Evolutionary conservation across 2,797 vertebrate species (phyloP).

Genomic region (Enteromius viviparus): DNA sequence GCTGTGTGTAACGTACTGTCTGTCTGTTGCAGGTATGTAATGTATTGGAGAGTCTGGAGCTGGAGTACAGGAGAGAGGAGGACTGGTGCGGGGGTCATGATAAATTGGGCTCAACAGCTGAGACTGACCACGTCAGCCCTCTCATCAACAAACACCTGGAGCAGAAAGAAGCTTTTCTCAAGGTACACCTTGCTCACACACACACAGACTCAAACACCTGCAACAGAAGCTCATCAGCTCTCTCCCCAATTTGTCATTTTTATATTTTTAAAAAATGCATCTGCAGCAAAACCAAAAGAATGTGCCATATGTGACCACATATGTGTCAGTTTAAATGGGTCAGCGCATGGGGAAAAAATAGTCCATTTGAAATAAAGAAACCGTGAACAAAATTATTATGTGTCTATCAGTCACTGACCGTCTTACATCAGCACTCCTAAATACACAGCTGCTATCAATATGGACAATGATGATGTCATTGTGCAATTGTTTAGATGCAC

Average conservation of each 20-base stretch:
- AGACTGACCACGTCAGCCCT: conserved; percentile 88
- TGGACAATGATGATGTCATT: neutral
- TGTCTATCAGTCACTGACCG: neutral
- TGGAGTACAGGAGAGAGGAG: conserved; percentile 95
- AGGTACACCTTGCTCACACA: conserved; percentile 74
- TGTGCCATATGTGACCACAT: conserved; percentile 9
- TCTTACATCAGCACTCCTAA: neutral
- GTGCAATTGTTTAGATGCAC: neutral
- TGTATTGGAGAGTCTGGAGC: conserved; percentile 88
- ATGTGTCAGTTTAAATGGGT: neutral
- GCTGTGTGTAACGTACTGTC: conserved; percentile 1
- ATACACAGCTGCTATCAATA: neutral
- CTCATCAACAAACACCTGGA: conserved; percentile 98
- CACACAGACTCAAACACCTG: conserved; percentile 3
- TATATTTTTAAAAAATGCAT: neutral
- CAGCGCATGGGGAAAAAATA: neutral
- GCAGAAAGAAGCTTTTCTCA: conserved; percentile 98
- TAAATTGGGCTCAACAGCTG: conserved; percentile 85
- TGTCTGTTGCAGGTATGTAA: conserved; percentile 87
- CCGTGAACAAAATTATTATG: neutral
- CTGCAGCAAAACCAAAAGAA: neutral
- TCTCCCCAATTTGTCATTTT: neutral
- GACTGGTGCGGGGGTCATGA: conserved; percentile 95
- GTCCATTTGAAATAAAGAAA: neutral
- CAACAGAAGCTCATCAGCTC: neutral